phyloP scores from a whole-genome alignment of 2,797 vertebrate species.

The Halcyon chelicuti region DNA sequence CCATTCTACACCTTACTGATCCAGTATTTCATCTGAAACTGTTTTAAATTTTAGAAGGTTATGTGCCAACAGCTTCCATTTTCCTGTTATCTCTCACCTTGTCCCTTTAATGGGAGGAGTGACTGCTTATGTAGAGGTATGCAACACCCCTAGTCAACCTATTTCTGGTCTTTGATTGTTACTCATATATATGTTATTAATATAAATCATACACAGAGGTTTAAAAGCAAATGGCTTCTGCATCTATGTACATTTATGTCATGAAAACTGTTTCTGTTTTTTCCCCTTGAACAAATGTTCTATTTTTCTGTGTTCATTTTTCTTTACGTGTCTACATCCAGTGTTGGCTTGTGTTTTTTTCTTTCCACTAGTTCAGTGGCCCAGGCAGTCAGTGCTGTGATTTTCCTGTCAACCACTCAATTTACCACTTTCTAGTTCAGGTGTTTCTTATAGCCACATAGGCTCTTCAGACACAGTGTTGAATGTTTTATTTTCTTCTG shows the following conservation, averaged over 20 bases:
- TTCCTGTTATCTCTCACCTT: neutral
- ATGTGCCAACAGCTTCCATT: neutral
- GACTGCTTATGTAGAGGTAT: neutral
- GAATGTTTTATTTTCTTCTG: conserved; percentile 17
- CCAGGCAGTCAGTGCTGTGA: neutral
- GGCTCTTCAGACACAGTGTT: neutral
- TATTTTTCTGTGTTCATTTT: neutral
- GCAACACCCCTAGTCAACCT: neutral
- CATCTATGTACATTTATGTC: neutral
- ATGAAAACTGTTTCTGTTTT: neutral
- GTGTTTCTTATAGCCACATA: neutral
- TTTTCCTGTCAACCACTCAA: neutral
- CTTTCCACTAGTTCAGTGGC: neutral
- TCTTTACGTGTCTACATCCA: neutral
- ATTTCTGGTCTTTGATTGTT: neutral
- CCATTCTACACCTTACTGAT: neutral
- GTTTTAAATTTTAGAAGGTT: neutral
- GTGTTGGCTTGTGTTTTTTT: neutral
- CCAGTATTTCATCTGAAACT: neutral
- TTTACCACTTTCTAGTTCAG: neutral
- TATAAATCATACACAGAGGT: neutral
- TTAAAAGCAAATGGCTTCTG: neutral
- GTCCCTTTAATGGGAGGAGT: neutral
- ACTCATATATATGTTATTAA: neutral
- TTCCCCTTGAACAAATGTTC: neutral